Evolutionary conservation across 2,113 vertebrate genomes (phyloP).

Genomic region (Struthidea cinerea): DNA sequence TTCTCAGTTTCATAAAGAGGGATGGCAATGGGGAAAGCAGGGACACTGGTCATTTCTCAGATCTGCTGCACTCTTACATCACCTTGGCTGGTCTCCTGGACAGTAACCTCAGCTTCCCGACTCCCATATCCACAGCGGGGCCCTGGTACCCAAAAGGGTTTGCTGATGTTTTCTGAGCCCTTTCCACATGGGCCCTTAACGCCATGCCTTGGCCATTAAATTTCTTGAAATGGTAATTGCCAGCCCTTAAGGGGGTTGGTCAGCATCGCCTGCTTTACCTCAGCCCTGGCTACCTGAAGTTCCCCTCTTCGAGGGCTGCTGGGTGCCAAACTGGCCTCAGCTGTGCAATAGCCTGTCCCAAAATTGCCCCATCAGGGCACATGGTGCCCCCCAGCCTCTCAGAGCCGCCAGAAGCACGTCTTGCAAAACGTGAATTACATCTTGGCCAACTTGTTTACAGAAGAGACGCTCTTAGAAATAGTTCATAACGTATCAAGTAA

Average conservation of each 20-base stretch:
- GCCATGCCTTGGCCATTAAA: background rate
- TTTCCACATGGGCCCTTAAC: accelerated
- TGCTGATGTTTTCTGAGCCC: background rate
- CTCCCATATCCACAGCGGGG: accelerated
- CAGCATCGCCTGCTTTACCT: accelerated
- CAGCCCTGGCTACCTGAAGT: background rate
- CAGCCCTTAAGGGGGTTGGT: background rate
- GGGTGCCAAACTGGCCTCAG: background rate
- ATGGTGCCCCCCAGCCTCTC: accelerated
- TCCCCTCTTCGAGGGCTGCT: background rate
- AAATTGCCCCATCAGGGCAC: background rate
- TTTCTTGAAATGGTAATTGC: background rate
- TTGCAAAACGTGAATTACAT: accelerated
- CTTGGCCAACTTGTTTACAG: background rate
- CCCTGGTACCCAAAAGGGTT: background rate
- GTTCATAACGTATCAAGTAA: background rate
- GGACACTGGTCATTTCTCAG: background rate
- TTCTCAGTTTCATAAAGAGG: background rate
- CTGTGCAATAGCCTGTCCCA: background rate
- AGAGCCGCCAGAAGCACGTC: accelerated
- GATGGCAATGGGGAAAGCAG: background rate
- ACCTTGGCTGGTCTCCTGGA: background rate
- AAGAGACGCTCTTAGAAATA: background rate
- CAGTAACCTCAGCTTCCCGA: background rate
- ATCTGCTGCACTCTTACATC: background rate